These are phyloP conservation scores for Lagodon rhomboides DNA, from an alignment of 2,797 vertebrate genomes.

Conservation along the genomic window DNA sequence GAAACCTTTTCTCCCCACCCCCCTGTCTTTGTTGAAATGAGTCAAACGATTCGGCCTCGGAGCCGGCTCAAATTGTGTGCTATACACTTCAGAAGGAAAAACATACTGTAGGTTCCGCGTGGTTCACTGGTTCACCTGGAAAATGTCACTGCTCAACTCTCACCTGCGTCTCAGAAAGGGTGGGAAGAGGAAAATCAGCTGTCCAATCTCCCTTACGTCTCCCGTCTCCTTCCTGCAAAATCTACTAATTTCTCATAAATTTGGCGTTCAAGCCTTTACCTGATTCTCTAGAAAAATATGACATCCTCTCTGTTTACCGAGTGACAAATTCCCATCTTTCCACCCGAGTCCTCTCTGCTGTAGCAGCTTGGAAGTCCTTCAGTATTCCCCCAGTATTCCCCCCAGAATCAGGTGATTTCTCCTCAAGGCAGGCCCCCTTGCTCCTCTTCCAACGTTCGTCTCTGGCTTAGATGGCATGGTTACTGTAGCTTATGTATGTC, in stretches of 20 bases:
- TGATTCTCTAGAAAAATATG: constrained; percentile 69
- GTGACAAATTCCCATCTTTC: constrained; percentile 71
- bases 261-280: constrained; percentile 62
- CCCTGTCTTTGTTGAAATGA: constrained; percentile 64
- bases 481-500: constrained; percentile 97
- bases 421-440: constrained; percentile 48
- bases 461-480: constrained; percentile 92
- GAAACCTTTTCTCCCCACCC: constrained; percentile 25
- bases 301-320: constrained; percentile 65
- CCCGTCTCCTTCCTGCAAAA: constrained; percentile 43
- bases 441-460: constrained; percentile 45
- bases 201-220: constrained; percentile 61
- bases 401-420: constrained; percentile 65
- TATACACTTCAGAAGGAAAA: constrained; percentile 81
- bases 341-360: constrained; percentile 54
- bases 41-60: constrained; percentile 54
- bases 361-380: constrained; percentile 58
- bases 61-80: constrained; percentile 68
- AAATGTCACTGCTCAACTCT: constrained; percentile 54
- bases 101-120: constrained; percentile 60
- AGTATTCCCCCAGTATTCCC: constrained; percentile 47
- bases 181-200: constrained; percentile 73
- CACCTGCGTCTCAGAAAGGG: constrained; percentile 55
- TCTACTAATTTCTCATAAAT: constrained; percentile 52
- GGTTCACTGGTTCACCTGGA: constrained; percentile 68